Base-by-base conservation (phyloP, 2,113 vertebrate genomes). In the Paedocypris sp. region DNA sequence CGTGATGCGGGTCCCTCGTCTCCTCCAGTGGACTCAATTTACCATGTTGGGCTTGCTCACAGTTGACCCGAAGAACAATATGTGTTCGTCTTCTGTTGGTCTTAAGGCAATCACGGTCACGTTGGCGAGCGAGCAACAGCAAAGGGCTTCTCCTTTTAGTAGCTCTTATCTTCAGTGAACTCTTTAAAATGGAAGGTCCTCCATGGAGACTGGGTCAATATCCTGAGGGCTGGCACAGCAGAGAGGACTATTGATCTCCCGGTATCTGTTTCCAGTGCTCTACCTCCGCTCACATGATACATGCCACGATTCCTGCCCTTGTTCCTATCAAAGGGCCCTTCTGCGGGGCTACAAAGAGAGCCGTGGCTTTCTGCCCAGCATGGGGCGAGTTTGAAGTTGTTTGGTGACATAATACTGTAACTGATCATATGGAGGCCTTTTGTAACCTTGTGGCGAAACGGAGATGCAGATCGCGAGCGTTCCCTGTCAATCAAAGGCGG, bases 401-500 rank as follows among this genome's bases (percentile, higher is more conserved):
- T 72, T 73, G 62, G 54, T 78, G 74, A 72, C 75, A 72, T 67
- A 72, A 80, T 45, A 43, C 31, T 53, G 73, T 72, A 77, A 70
- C 67, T 73, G 62, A 73, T 80, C 75, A 71, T 71, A 82, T 77
- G 73, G 71, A 67, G 71, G 77, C 69, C 75, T 88, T n/a, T 86
- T 83, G 76, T 82, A 77, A 78, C 76, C 69, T 77, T 83, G 65
- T 83, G 79, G 82, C 83, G 83, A 85, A 82, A 77, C 77, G 79
- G 82, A 72, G 73, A 79, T 83, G 82, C 80, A 87, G 86, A 88
- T 86, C 76, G 83, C 83, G 81, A 86, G 82, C 81, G 86, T 87
- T 84, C 85, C 85, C 76, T 83, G 83, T 87, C 85, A 83, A 86
- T 87, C 86, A 82, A 75, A 75, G 74, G 71, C 74, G 69, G 67